Evolutionary conservation across 2,797 vertebrate species (phyloP), one percentile per base, ranked within the genome.

Genomic region (Girardinus metallicus): DNA sequence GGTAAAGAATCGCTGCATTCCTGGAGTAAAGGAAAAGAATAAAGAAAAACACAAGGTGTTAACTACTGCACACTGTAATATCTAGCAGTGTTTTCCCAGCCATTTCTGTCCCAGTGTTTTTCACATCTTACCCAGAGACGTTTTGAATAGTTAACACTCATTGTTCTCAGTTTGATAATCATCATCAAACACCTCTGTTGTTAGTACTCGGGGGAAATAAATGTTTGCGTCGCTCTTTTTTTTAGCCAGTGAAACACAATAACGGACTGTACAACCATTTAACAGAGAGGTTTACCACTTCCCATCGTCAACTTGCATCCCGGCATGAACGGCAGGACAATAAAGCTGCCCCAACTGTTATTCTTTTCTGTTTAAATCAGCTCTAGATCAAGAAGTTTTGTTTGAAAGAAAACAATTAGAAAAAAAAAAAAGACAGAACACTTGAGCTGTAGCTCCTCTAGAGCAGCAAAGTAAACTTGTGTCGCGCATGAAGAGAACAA

Each of bases 401-500:
- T 18, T 36, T 49, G 18, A 43, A 49, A 51, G 16, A 16, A 29
- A 53, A 16, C 10, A 62, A 51, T 9, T 0, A 21, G 16, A 70
- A 43, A 10, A 66, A n/a, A 76, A 71, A 86, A 73, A 21, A 26
- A 26, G 12, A 60, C 26, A 60, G 1, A 7, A 84, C 44, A 9
- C 77, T 71, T 77, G 36, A 73, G 62, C 26, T 82, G 4, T 31
- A 43, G 72, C 26, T 10, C 7, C 3, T 26, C 41, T 39, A 55
- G 51, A 81, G 36, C 81, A 83, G 53, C 21, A 79, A 80, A 85
- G 76, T 34, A 73, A 44, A 80, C 77, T 78, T 76, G 31, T 23
- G 78, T 84, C 80, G 16, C 71, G 76, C 2, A 43, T 84, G 15
- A 80, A 12, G 36, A 73, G 73, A 83, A 76, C 13, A 1, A 83